These are phyloP conservation scores for Phortica variegata DNA, from an alignment of 1,140 invertebrate genomes.

Conservation along the genomic window DNA sequence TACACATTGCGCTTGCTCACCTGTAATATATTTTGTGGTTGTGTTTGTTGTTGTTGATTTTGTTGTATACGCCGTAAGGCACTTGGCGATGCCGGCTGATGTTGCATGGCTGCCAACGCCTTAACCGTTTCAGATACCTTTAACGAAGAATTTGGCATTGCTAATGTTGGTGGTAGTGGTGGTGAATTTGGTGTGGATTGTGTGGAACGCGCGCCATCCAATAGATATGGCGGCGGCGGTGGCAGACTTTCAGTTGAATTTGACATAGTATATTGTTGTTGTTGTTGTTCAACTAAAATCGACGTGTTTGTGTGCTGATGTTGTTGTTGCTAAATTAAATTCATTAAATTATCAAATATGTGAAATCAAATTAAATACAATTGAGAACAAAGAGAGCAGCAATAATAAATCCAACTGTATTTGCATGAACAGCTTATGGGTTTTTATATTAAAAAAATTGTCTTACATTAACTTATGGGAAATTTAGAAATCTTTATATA, in stretches of 20 bases:
- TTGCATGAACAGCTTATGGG: no score
- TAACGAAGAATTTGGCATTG: slow-evolving; percentile 51
- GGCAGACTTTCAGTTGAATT: slow-evolving; percentile 69
- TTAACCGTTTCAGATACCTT: slow-evolving; percentile 87
- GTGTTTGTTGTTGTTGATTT: slow-evolving; percentile 23
- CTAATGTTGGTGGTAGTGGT: slow-evolving; percentile 11
- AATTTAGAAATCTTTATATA: neutral
- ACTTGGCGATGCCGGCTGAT: slow-evolving; percentile 82
- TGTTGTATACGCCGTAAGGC: slow-evolving; percentile 62
- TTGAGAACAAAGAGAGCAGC: no score
- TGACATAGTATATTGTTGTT: slow-evolving; percentile 26
- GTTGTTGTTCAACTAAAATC: slow-evolving; percentile 16
- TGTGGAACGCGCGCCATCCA: slow-evolving; percentile 59
- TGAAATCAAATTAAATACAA: slow-evolving; percentile 25
- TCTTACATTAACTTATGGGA: no score
- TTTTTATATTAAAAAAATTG: no score
- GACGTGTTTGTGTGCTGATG: slow-evolving; percentile 19
- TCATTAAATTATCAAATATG: slow-evolving; percentile 25
- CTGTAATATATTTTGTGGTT: slow-evolving; percentile 22
- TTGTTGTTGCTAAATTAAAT: slow-evolving; percentile 8
- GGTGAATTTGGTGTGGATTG: slow-evolving; percentile 19
- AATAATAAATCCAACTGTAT: no score
- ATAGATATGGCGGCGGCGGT: slow-evolving; percentile 79
- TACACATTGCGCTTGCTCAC: slow-evolving; percentile 27
- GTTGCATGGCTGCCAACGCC: slow-evolving; percentile 79